Evolutionary conservation across 1,140 invertebrate genomes (phyloP).

Genomic region (Ips nitidus): DNA sequence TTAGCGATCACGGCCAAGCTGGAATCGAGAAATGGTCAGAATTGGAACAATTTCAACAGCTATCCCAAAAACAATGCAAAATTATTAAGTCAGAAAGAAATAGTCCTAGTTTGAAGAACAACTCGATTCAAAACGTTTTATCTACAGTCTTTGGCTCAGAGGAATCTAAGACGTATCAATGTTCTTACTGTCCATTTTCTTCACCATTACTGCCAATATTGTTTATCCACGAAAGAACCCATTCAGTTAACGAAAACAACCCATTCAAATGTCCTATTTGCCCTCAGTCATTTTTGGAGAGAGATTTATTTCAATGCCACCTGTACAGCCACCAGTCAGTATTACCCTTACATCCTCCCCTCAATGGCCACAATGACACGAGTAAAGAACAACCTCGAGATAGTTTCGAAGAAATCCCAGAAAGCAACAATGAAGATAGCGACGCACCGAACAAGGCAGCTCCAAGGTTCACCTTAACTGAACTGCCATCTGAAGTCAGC

Average conservation of each 20-base stretch:
- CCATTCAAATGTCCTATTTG: slow-evolving; percentile 63
- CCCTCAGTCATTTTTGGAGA: slow-evolving; percentile 58
- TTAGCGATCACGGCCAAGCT: slow-evolving; percentile 80
- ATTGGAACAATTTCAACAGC: slow-evolving; percentile 56
- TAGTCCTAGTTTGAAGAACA: slow-evolving; percentile 60
- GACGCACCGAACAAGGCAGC: slow-evolving; percentile 48
- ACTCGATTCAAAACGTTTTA: slow-evolving; percentile 57
- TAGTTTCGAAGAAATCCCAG: slow-evolving; percentile 36
- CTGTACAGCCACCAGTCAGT: slow-evolving; percentile 61
- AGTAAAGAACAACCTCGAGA: slow-evolving; percentile 47
- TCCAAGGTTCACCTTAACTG: slow-evolving; percentile 47
- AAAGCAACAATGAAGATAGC: slow-evolving; percentile 35
- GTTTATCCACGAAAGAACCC: slow-evolving; percentile 87
- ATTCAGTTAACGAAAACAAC: slow-evolving; percentile 55
- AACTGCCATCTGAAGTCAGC: slow-evolving; percentile 54
- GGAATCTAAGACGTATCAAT: slow-evolving; percentile 76
- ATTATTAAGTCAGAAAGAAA: slow-evolving; percentile 45
- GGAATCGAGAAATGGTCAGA: slow-evolving; percentile 73
- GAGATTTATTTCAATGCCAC: slow-evolving; percentile 63
- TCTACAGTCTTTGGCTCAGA: slow-evolving; percentile 61
- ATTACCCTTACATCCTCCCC: slow-evolving; percentile 56
- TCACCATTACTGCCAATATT: slow-evolving; percentile 85
- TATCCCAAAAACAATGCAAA: slow-evolving; percentile 39
- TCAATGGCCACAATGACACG: slow-evolving; percentile 48
- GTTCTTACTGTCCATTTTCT: slow-evolving; percentile 86